Conservation (phyloP, 1,140 invertebrate genomes). For the Parapsyche elsis region DNA sequence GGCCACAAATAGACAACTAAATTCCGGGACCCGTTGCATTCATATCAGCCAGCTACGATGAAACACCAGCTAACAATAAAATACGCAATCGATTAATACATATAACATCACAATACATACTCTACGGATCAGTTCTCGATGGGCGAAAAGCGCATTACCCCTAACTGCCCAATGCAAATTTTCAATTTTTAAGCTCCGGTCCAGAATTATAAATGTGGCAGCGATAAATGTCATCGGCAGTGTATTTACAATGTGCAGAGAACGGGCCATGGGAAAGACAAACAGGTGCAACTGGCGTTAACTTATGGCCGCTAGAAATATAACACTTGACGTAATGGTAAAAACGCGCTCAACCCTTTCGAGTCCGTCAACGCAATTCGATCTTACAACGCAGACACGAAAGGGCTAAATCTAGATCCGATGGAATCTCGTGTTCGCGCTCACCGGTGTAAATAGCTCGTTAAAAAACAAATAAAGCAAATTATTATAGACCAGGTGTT, state of each 20-base stretch:
- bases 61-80: not conserved
- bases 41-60: not conserved
- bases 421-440: not conserved
- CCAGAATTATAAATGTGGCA: not conserved
- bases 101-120: too few relatives aligned
- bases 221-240: conserved; percentile 2
- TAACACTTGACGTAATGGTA: conserved; percentile 15
- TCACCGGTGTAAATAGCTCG: not conserved
- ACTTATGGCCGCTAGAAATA: conserved; percentile 29
- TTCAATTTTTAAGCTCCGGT: too few relatives aligned
- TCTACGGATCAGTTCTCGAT: not conserved
- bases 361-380: too few relatives aligned
- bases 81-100: not conserved
- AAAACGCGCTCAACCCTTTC: not conserved
- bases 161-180: too few relatives aligned
- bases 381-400: not conserved
- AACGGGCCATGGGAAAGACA: not conserved
- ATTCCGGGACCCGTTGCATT: not conserved
- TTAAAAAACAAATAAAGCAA: too few relatives aligned
- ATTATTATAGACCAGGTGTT: too few relatives aligned
- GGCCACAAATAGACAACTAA: not conserved
- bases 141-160: too few relatives aligned
- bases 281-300: conserved; percentile 24
- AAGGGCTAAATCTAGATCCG: not conserved
- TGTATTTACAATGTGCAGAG: not conserved